Conservation (phyloP, 1,140 invertebrate species). For the Euwallacea fornicatus region DNA sequence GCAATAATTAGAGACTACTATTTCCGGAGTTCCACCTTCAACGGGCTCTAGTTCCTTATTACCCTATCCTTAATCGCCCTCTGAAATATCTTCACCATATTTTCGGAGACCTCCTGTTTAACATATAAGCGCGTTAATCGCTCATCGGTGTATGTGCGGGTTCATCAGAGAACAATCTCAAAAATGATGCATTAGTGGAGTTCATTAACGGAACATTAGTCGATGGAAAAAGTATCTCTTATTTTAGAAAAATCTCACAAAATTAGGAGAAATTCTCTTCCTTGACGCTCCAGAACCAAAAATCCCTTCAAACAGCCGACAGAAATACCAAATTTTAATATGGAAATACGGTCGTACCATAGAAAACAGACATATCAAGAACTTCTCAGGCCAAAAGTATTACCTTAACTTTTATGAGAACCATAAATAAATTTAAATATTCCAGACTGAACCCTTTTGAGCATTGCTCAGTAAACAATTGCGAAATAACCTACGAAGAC, state of each 20-base stretch:
- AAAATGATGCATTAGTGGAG: no score
- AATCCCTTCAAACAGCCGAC: conserved; percentile 6
- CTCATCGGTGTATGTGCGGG: no score
- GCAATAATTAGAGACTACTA: no score
- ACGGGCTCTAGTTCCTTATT: no score
- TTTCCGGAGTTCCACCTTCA: no score
- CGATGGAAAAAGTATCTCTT: no score
- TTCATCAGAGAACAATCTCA: no score
- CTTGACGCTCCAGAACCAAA: conserved; percentile 42
- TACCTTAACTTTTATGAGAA: conserved; percentile 2
- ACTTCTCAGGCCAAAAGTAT: conserved; percentile 42
- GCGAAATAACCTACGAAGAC: conserved; percentile 56
- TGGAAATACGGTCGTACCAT: conserved; percentile 52
- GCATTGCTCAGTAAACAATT: conserved; percentile 60
- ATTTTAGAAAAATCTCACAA: conserved; percentile 43
- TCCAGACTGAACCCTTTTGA: conserved; percentile 57
- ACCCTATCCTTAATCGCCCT: no score
- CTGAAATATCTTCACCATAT: no score
- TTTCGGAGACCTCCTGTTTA: no score
- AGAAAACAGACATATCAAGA: conserved; percentile 49
- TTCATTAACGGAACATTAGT: no score
- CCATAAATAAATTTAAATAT: background rate
- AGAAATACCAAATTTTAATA: conserved; percentile 49
- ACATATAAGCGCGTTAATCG: no score
- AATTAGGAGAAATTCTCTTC: conserved; percentile 48